Evolutionary conservation across 1,140 invertebrate genomes (phyloP).

Genomic region (Drosophila parvula): DNA sequence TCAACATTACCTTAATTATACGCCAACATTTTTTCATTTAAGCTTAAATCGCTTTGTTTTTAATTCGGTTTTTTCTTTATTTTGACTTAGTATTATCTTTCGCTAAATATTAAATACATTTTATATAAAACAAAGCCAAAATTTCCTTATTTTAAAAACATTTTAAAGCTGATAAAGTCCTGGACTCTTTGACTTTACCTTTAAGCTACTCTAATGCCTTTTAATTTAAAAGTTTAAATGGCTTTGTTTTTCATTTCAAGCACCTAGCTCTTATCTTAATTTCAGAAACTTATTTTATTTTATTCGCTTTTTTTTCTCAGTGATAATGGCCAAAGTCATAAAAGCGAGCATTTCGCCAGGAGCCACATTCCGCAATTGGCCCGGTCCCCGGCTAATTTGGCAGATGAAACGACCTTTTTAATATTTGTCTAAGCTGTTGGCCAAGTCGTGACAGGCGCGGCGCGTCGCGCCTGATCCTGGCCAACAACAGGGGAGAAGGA

Average conservation of each 20-base stretch:
- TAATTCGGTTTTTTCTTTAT: too few relatives aligned
- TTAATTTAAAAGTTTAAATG: background rate
- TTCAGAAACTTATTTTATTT: background rate
- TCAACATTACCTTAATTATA: too few relatives aligned
- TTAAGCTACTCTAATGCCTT: background rate
- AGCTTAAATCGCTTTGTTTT: too few relatives aligned
- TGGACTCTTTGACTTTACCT: background rate
- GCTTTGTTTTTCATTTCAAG: background rate
- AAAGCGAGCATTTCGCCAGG: slow-evolving; percentile 21
- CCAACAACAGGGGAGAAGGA: background rate
- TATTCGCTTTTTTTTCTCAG: background rate
- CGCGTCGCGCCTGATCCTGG: background rate
- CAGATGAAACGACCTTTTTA: slow-evolving; percentile 63
- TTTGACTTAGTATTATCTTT: too few relatives aligned
- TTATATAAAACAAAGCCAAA: too few relatives aligned
- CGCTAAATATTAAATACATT: too few relatives aligned
- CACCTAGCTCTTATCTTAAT: slow-evolving; percentile 2
- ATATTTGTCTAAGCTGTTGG: slow-evolving; percentile 61
- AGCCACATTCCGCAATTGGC: slow-evolving; percentile 39
- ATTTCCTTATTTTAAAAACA: background rate
- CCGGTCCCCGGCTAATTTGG: slow-evolving; percentile 55
- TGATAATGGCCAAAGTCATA: slow-evolving; percentile 5
- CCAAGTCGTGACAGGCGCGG: slow-evolving; percentile 16
- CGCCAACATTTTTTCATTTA: too few relatives aligned
- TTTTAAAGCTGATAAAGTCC: background rate